Evolutionary conservation across 23 tunicate species (phyloP).

Genomic region (Trididemnum nubilum): DNA sequence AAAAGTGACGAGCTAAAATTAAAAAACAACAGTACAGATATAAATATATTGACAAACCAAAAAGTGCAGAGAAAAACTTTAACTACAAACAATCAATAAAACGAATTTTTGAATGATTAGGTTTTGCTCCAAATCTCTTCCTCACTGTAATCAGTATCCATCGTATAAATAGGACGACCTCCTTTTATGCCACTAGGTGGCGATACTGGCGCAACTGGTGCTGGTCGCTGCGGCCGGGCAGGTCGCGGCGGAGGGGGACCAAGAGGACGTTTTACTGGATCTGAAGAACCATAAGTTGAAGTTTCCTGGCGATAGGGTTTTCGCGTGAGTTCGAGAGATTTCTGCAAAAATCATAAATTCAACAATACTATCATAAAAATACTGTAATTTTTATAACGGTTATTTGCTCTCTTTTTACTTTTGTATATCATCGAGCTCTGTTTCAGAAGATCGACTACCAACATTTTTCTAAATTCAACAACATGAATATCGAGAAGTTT

Average conservation of each 20-base stretch:
- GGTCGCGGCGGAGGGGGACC: background rate
- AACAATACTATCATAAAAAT: background rate
- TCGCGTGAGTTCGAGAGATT: conserved; percentile 4
- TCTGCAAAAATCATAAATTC: background rate
- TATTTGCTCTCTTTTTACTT: no score
- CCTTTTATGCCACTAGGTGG: conserved; percentile 9
- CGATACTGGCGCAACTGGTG: background rate
- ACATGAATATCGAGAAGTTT: no score
- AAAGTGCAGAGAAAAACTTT: no score
- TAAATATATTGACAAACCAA: no score
- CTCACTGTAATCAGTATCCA: conserved; percentile 53
- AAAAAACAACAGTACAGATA: no score
- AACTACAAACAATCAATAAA: no score
- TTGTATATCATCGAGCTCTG: no score
- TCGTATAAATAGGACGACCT: background rate
- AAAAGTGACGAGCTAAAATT: no score
- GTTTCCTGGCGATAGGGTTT: conserved; percentile 16
- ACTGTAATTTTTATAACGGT: background rate
- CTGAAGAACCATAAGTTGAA: conserved; percentile 15
- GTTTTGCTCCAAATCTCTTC: conserved; percentile 54
- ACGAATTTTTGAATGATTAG: no score
- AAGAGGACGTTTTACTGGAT: background rate
- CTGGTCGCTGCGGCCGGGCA: conserved; percentile 14
- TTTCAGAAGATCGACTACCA: no score
- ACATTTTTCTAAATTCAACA: no score